phyloP scores from a whole-genome alignment of 2,888 invertebrate species.

The Cryptocephalus moraei region DNA sequence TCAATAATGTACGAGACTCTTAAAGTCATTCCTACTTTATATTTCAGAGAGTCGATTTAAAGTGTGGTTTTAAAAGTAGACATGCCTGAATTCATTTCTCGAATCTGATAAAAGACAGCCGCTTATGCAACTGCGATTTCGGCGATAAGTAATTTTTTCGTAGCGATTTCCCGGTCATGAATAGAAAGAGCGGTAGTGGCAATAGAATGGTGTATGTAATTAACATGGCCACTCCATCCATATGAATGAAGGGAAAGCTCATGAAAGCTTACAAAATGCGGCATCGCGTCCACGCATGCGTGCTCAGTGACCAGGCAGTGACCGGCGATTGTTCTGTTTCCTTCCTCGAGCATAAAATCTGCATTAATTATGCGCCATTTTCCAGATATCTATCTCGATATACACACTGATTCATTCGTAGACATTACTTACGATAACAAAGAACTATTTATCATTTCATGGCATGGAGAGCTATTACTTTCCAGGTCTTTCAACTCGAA shows the following conservation, averaged over 20 bases:
- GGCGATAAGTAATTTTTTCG: too few species aligned
- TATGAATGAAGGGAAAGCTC: constrained; percentile 10
- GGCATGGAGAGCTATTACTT: constrained; percentile 3
- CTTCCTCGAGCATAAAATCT: constrained; percentile 26
- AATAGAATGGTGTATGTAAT: not conserved
- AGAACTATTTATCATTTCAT: constrained; percentile 26
- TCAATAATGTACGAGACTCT: too few species aligned
- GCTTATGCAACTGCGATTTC: too few species aligned
- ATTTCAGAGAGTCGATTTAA: too few species aligned
- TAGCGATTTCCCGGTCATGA: too few species aligned
- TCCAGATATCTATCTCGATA: constrained; percentile 24
- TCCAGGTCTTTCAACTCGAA: constrained; percentile 5
- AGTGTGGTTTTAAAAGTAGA: too few species aligned
- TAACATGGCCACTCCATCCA: not conserved
- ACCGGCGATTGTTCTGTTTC: constrained; percentile 34
- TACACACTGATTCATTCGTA: constrained; percentile 25
- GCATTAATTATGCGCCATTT: constrained; percentile 34
- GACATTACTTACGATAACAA: constrained; percentile 26
- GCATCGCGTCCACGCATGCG: constrained; percentile 29
- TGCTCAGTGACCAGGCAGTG: constrained; percentile 30
- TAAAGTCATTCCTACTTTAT: too few species aligned
- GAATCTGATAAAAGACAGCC: too few species aligned
- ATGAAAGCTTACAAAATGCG: constrained; percentile 24
- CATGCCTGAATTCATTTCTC: too few species aligned
- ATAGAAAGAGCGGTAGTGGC: too few species aligned